Evolutionary conservation across 1,140 invertebrate genomes (phyloP), one percentile per base, ranked within the genome.

Genomic region (Limonius californicus): DNA sequence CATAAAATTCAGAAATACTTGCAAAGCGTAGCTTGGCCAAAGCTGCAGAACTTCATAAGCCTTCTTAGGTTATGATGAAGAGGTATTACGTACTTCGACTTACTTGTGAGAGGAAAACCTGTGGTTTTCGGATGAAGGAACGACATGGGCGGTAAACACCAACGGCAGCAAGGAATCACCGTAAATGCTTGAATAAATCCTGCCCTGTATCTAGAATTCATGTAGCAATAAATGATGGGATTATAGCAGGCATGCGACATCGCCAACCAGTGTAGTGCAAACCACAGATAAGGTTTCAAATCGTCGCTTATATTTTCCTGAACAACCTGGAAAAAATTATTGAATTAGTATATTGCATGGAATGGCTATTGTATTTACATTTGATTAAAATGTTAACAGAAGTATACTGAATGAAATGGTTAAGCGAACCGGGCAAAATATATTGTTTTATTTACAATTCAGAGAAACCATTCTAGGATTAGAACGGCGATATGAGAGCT

Each of bases 241-340:
- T 96, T 97, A 82, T 94, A 96, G 77, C 91, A 94, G 58, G 88
- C 85, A 74, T 95, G 92, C 9, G 90, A 92, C 92, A 95, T 95
- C 30, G 94, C 90, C 59, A 95, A 78, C 86, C 89, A 94, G 73
- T 95, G 91, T 62, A 87, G 84, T 3, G 82, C 81, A 70, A 90
- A 89, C 85, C 87, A 93, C 19, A 91, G 75, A 70, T 87, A 90
- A 1, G 45, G 45, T 50, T 50, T 50, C 4, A 18, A 6, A 12
- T 50, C 16, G 16, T 50, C 45, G 20, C 6, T 18, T 7, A 50
- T 50, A 14, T 9, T 19, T 50, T 50, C 45, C n/a, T 50, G 45
- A 9, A 50, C 45, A 18, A 50, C 45, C 45, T 50, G 45, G 19
- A 50, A 50, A 45, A n/a, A n/a, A n/a, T n/a, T n/a, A n/a, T n/a